Base-by-base conservation (phyloP, 2,113 vertebrate genomes). In the Ceyx cyanopectus region DNA sequence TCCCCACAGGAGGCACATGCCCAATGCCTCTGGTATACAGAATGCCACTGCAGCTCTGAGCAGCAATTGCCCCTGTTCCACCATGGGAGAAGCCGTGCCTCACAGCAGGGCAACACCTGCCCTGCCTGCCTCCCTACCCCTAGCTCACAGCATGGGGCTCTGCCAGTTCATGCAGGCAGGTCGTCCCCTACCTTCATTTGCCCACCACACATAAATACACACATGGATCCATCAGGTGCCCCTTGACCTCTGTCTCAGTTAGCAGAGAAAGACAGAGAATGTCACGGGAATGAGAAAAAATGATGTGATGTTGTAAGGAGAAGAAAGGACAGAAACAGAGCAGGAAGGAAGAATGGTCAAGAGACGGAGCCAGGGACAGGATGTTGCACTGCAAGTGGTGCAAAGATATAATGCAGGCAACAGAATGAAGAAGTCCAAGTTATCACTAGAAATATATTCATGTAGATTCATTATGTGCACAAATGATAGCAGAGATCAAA, bases 11-110 rank as follows among this genome's bases (percentile, higher is more conserved):
- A 75, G 57, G 20, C 14, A 27, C 0, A 0, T 24, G 41, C 34
- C 24, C 61, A 58, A 34, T 1, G 0, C 8, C 32, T 56, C 63
- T 51, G 63, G 34, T 21, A 22, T 21, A 22, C 32, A 24, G n/a
- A 76, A 46, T 21, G n/a, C 14, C 37, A 58, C 2, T 0, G 0
- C 0, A 0, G n/a, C 22, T 41, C 34, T 27, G 57, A 79, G 53
- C 17, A 16, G 43, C 45, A 63, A 10, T 18, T 80, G 32, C 15
- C 63, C 16, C 9, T 46, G 37, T 82, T 67, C 46, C 67, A 88
- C 46, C 37, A 6, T 8, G 10, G 54, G 20, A 70, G 13, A 75
- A 21, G 18, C 24, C 45, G 63, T 37, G 29, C 4, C 56, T 37
- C 18, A n/a, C 45, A 48, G 54, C 26, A 45, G 61, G 30, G 7